Conservation (phyloP, 2,797 vertebrate species). For the Macroramphosus scolopax region DNA sequence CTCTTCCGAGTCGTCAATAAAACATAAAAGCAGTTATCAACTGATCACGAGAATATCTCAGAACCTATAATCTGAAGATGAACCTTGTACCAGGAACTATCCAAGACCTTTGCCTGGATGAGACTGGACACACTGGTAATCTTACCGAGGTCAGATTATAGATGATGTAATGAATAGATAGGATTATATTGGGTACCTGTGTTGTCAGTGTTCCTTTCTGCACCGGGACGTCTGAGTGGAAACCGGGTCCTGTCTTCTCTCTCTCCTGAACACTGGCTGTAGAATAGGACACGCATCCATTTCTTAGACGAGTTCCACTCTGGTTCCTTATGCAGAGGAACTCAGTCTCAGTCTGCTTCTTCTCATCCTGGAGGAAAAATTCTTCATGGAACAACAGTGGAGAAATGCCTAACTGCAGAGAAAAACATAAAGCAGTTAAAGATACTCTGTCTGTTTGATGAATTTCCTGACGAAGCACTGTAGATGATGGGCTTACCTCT, state of each 20-base stretch:
- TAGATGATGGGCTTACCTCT: constrained; percentile 63
- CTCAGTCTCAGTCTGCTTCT: background rate
- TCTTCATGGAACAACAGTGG: constrained; percentile 74
- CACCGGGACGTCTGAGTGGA: constrained; percentile 41
- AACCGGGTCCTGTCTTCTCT: constrained; percentile 11
- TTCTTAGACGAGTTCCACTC: constrained; percentile 1
- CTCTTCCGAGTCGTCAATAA: too few species aligned
- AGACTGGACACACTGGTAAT: too few species aligned
- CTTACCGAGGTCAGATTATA: too few species aligned
- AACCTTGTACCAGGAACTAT: too few species aligned
- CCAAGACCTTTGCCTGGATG: too few species aligned
- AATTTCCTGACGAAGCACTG: background rate
- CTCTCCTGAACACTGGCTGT: constrained; percentile 44
- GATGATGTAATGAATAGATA: background rate
- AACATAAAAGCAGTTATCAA: too few species aligned
- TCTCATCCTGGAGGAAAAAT: background rate
- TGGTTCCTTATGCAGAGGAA: background rate
- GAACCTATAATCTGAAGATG: too few species aligned
- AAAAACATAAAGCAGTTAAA: constrained; percentile 9
- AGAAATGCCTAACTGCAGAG: constrained; percentile 68
- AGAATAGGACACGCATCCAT: constrained; percentile 17
- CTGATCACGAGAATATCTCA: too few species aligned
- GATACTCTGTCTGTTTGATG: too few species aligned
- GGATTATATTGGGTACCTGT: too few species aligned
- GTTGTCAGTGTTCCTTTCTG: constrained; percentile 40